phyloP scores from a whole-genome alignment of 2,113 vertebrate genomes.

The Cryptotis parvus region DNA sequence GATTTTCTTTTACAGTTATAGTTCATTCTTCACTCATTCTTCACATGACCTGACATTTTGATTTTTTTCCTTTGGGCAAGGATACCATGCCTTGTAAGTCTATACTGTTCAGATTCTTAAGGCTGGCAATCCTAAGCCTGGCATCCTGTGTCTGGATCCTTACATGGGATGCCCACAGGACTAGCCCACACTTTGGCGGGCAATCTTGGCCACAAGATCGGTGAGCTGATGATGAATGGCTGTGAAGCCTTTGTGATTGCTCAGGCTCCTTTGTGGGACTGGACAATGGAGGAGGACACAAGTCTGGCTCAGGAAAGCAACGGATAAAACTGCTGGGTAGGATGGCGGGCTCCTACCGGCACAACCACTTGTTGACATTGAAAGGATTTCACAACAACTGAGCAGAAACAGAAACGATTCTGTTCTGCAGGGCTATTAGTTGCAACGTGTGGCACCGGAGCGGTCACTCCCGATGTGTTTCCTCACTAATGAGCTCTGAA shows the following conservation, averaged over 20 bases:
- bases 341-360: conserved; percentile 90
- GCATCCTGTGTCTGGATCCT: conserved; percentile 51
- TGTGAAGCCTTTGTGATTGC: conserved; percentile 99
- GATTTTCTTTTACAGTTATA: neutral
- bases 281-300: conserved; percentile 95
- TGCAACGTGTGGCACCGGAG: conserved; percentile 95
- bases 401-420: conserved; percentile 94
- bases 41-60: neutral
- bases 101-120: neutral
- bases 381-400: conserved; percentile 94
- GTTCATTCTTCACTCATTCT: neutral
- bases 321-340: conserved; percentile 95
- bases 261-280: conserved; percentile 92
- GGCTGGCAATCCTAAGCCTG: neutral
- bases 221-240: conserved; percentile 96
- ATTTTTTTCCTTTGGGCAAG: neutral
- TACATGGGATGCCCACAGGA: conserved; percentile 73
- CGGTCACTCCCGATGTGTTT: conserved; percentile 90
- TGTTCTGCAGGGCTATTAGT: conserved; percentile 90
- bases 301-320: conserved; percentile 95
- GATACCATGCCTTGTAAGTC: neutral
- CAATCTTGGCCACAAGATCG: conserved; percentile 82
- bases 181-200: conserved; percentile 87
- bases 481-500: conserved; percentile 92
- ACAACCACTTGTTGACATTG: conserved; percentile 91